phyloP scores from a whole-genome alignment of 2,113 vertebrate species.

The Rhinogobius similis region DNA sequence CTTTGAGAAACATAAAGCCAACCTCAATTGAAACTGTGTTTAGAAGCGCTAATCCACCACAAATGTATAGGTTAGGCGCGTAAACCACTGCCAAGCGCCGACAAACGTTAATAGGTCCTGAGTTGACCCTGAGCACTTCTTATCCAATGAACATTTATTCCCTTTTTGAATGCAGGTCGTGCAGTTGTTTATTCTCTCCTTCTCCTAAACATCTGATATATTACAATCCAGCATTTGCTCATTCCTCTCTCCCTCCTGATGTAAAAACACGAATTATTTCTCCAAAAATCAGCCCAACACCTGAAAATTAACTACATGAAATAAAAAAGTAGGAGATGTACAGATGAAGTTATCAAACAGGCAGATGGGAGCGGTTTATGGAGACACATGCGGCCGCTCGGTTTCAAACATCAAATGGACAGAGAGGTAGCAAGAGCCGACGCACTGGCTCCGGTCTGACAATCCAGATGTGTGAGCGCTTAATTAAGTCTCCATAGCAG shows the following conservation, averaged over 20 bases:
- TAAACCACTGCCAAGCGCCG: too few relatives aligned
- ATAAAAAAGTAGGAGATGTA: constrained; percentile 18
- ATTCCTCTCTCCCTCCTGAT: not conserved
- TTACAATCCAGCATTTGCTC: not conserved
- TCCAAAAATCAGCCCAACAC: not conserved
- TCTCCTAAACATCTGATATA: not conserved
- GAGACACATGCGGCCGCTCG: constrained; percentile 53
- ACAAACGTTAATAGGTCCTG: too few relatives aligned
- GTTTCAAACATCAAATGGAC: constrained; percentile 66
- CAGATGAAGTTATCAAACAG: constrained; percentile 25
- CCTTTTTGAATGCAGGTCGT: not conserved
- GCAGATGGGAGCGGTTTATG: constrained; percentile 58
- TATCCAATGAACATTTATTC: not conserved
- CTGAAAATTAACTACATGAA: constrained; percentile 14
- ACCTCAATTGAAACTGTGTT: too few relatives aligned
- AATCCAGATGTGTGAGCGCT: constrained; percentile 79
- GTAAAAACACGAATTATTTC: not conserved
- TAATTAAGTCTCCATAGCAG: constrained; percentile 77
- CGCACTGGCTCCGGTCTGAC: constrained; percentile 57
- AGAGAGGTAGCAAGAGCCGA: constrained; percentile 29
- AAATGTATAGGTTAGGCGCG: too few relatives aligned
- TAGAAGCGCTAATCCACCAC: too few relatives aligned
- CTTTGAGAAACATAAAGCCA: too few relatives aligned
- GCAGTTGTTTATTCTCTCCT: not conserved
- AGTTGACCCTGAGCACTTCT: too few relatives aligned